Evolutionary conservation across 92 coral and sea anemone genomes (phyloP).

Genomic region (Bergia sp.): DNA sequence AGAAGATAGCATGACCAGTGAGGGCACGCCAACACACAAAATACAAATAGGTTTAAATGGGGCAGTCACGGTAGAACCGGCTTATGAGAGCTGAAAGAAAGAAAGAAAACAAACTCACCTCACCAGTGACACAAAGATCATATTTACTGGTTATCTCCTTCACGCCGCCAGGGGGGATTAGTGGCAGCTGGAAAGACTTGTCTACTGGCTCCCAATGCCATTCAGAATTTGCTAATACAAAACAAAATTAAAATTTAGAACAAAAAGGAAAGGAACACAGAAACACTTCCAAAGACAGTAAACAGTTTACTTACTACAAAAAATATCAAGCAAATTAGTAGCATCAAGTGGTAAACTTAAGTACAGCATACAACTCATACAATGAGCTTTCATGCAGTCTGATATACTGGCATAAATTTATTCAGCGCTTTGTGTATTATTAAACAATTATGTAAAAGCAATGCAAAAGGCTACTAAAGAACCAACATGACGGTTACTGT

Average conservation of each 20-base stretch:
- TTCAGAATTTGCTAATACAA: constrained; percentile 56
- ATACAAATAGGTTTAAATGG: no score
- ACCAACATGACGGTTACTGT: background rate
- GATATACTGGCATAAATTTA: no score
- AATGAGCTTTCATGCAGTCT: no score
- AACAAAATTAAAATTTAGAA: background rate
- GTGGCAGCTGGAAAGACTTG: constrained; percentile 78
- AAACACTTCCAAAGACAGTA: background rate
- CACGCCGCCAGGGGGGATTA: constrained; percentile 81
- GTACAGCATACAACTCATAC: background rate
- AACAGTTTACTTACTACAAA: no score
- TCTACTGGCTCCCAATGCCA: constrained; percentile 99
- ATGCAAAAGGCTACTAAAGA: no score
- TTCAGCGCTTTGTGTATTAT: no score
- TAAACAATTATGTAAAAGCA: no score
- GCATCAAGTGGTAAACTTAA: background rate
- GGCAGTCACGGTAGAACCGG: no score
- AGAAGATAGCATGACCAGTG: background rate
- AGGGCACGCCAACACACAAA: no score
- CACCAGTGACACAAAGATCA: constrained; percentile 96
- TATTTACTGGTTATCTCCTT: constrained; percentile 71
- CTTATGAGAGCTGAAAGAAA: background rate
- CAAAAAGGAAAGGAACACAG: background rate
- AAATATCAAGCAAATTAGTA: background rate
- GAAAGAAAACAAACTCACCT: constrained; percentile 58